Evolutionary conservation across 2,888 invertebrate species (phyloP), one percentile per base, ranked within the genome.

Genomic region (Baccha elongata): DNA sequence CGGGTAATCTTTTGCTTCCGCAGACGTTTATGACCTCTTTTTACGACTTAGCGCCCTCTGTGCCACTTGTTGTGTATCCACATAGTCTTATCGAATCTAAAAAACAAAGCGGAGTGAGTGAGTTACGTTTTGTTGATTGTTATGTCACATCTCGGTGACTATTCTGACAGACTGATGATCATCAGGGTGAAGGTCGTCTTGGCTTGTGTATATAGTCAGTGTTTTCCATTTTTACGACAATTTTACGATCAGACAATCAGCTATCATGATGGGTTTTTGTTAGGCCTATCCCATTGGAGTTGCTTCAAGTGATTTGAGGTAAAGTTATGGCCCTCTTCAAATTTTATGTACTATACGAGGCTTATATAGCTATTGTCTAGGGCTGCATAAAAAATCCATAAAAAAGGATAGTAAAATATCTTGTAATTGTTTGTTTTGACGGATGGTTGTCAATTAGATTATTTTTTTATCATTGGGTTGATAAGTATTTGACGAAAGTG

Each of bases 41-140:
- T 90, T 89, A 89, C 88, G 90, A 90, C 89, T 89, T 90, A 87
- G 87, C 90, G 90, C 89, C 90, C 88, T 87, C 88, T 86, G 19
- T 40, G 74, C 44, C 73, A 84, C 83, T 78, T 83, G 83, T 83
- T 78, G 73, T 55, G 37, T 44, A 58, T 58, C 58, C 73, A 50
- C 35, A 44, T n/a, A 29, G 13, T 58, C 72, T 68, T 67, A 68
- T 83, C 68, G 17, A 60, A 26, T 26, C 53, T 19, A 19, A 10
- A 50, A 37, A 48, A 48, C 48, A 50, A 42, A 29, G 3, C 2
- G 8, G 67, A 69, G 48, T 60, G 35, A 23, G 37, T 48, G 46
- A 68, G 52, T 42, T 42, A 58, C 46, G 19, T 50, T 21, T 17
- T 42, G 68, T 68, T 50, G 55, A 68, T 50, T 69, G 58, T 58